These are phyloP conservation scores for Nyctibius bracteatus DNA, from an alignment of 2,113 vertebrate species.

Conservation along the genomic window DNA sequence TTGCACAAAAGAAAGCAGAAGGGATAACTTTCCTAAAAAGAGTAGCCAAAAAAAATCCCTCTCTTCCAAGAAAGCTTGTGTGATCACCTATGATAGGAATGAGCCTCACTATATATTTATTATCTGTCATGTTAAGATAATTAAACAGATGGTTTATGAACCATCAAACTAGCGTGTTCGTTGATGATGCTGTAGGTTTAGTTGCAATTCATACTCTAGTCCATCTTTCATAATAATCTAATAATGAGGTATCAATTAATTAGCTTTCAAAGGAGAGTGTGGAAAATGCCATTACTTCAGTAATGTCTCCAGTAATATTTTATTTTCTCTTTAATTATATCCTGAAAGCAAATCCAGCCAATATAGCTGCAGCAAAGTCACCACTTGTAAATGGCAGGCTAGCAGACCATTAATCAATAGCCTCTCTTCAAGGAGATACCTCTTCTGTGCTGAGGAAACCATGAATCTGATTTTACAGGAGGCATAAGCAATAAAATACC, in stretches of 20 bases:
- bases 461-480: constrained; percentile 21
- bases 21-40: neutral
- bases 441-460: constrained; percentile 9
- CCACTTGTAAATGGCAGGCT: neutral
- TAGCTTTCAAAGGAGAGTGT: neutral
- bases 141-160: constrained; percentile 36
- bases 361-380: neutral
- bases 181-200: neutral
- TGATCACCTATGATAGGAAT: neutral
- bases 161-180: neutral
- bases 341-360: neutral
- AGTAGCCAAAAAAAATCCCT: neutral
- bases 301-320: neutral
- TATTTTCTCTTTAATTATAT: constrained; percentile 40
- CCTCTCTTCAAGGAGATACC: neutral
- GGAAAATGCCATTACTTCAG: neutral
- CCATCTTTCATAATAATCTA: constrained; percentile 47
- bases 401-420: constrained; percentile 28
- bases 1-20: neutral
- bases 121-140: constrained; percentile 17
- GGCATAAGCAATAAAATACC: constrained; percentile 36
- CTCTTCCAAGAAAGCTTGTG: neutral
- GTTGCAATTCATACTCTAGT: neutral
- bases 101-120: neutral
- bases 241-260: constrained; percentile 29